Percentiles rank a stretch among this genome's conserved stretches.
Evolutionary conservation across 2,888 invertebrate species (phyloP).

Genomic region (Phorcus lineatus): DNA sequence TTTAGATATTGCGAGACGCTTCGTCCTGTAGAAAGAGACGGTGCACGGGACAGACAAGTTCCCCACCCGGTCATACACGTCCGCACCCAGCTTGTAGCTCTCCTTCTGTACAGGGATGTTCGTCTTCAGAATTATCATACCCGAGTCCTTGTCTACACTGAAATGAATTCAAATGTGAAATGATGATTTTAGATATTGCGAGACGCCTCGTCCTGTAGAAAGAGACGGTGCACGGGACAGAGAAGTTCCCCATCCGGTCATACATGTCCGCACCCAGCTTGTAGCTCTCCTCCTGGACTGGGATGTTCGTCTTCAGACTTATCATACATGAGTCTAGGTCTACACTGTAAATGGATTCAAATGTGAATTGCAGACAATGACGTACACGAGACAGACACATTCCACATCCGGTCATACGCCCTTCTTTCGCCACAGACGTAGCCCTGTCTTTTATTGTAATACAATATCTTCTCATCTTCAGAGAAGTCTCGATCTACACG

Average conservation of each 20-base stretch:
- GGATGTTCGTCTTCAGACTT: conserved; percentile 93
- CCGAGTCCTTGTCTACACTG: conserved; percentile 91
- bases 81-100: conserved; percentile 84
- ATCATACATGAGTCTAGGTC: conserved; percentile 96
- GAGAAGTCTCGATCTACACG: too few species aligned
- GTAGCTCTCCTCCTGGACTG: conserved; percentile 83
- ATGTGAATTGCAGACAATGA: too few species aligned
- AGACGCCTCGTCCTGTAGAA: conserved; percentile 96
- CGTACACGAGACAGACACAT: too few species aligned
- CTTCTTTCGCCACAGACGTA: too few species aligned
- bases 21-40: conserved; percentile 96
- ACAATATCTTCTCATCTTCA: too few species aligned
- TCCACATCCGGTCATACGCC: too few species aligned
- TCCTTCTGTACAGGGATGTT: conserved; percentile 85
- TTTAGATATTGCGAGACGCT: conserved; percentile 94
- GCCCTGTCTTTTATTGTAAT: too few species aligned
- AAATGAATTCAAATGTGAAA: too few species aligned
- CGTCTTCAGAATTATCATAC: conserved; percentile 96
- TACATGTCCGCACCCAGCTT: conserved; percentile 87
- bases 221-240: conserved; percentile 97
- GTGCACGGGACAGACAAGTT: conserved; percentile 94
- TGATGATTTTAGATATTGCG: conserved; percentile 82
- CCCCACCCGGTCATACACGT: conserved; percentile 84
- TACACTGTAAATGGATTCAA: conserved; percentile 78
- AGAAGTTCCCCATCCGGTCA: conserved; percentile 82